Evolutionary conservation across 2,113 vertebrate species (phyloP).

Genomic region (Antidorcas marsupialis): DNA sequence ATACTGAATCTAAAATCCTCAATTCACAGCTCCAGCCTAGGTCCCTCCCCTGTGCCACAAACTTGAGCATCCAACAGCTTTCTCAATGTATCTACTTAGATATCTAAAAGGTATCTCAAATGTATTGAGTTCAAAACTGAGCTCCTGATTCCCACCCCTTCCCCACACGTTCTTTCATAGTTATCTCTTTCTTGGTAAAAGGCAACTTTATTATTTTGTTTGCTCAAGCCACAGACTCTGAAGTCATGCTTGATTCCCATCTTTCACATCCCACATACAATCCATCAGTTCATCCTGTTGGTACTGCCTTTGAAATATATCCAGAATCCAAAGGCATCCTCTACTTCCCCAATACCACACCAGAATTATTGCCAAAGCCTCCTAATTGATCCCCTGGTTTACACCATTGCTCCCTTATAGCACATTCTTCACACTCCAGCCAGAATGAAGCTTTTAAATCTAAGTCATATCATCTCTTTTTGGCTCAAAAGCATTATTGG

Average conservation of each 20-base stretch:
- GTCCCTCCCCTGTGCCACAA: neutral
- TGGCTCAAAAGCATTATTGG: neutral
- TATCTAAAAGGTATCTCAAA: neutral
- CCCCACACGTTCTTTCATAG: neutral
- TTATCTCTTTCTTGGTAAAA: neutral
- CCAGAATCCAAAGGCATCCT: neutral
- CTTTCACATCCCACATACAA: neutral
- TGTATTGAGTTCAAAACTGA: neutral
- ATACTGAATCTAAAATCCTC: neutral
- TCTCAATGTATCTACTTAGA: neutral
- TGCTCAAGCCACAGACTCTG: neutral
- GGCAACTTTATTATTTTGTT: neutral
- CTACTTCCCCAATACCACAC: neutral
- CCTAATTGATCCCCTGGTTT: neutral
- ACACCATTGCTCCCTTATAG: neutral
- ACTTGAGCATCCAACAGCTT: neutral
- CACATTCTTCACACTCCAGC: neutral
- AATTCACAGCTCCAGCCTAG: neutral
- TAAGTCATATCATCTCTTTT: neutral
- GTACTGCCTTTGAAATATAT: neutral
- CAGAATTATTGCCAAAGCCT: neutral
- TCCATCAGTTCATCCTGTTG: neutral
- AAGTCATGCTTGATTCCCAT: neutral
- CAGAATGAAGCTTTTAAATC: slow-evolving; percentile 12
- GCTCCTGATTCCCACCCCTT: neutral